Evolutionary conservation across 1,140 invertebrate genomes (phyloP).

Genomic region (Sycophaga agraensis): DNA sequence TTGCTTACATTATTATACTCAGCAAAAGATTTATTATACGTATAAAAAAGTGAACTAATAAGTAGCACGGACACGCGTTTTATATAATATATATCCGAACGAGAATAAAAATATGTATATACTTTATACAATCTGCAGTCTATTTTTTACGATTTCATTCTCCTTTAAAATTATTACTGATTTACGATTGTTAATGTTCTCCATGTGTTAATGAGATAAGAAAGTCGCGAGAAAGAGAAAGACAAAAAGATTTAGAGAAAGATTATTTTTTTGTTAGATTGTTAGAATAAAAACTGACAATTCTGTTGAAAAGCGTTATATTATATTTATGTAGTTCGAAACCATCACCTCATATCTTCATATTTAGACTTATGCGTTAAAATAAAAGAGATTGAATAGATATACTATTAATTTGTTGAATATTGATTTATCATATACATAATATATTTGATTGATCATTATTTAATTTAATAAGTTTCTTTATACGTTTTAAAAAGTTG

Average conservation of each 20-base stretch:
- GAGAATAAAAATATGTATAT: conserved; percentile 28
- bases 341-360: no score
- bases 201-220: conserved; percentile 18
- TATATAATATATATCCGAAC: conserved; percentile 25
- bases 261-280: conserved; percentile 22
- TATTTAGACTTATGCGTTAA: no score
- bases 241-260: no score
- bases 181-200: conserved; percentile 13
- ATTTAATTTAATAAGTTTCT: no score
- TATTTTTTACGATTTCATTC: conserved; percentile 25
- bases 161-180: conserved; percentile 23
- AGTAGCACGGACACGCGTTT: conserved; percentile 27
- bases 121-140: conserved; percentile 30
- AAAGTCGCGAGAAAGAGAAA: conserved; percentile 14
- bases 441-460: conserved; percentile 10
- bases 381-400: conserved; percentile 27
- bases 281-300: conserved; percentile 27
- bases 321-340: no score
- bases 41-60: conserved; percentile 31
- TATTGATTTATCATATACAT: conserved; percentile 15
- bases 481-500: no score
- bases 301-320: conserved; percentile 25
- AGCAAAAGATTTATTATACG: conserved; percentile 28
- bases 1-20: conserved; percentile 19
- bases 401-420: conserved; percentile 19